These are phyloP conservation scores for Aromia moschata DNA, from an alignment of 2,888 invertebrate genomes.

Conservation along the genomic window DNA sequence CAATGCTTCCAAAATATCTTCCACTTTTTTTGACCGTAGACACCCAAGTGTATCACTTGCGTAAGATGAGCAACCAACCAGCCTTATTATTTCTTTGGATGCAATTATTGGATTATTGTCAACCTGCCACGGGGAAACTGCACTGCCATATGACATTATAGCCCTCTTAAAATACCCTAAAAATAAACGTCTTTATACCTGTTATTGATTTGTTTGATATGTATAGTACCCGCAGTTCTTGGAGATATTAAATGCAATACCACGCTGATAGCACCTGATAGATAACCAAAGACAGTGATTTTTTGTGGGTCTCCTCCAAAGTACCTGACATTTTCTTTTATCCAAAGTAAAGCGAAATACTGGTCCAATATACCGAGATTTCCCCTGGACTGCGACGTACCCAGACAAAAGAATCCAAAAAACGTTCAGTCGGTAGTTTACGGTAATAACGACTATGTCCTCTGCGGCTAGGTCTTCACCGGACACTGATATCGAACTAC, in stretches of 20 bases:
- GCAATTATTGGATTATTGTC: slow-evolving; percentile 61
- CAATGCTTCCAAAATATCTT: slow-evolving; percentile 69
- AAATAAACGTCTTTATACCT: slow-evolving; percentile 26
- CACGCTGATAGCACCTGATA: slow-evolving; percentile 78
- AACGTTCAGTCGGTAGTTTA: slow-evolving; percentile 76
- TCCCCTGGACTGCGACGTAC: slow-evolving; percentile 71
- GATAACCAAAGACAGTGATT: slow-evolving; percentile 86
- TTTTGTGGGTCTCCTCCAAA: slow-evolving; percentile 84
- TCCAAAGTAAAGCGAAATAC: slow-evolving; percentile 80
- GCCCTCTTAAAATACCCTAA: slow-evolving; percentile 72
- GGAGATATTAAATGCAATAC: slow-evolving; percentile 74
- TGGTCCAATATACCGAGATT: slow-evolving; percentile 90
- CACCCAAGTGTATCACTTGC: slow-evolving; percentile 68
- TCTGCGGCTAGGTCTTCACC: slow-evolving; percentile 80
- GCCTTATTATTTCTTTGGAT: slow-evolving; percentile 68
- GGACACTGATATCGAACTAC: slow-evolving; percentile 64
- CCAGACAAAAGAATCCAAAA: slow-evolving; percentile 74
- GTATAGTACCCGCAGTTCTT: slow-evolving; percentile 68
- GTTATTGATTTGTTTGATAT: neutral
- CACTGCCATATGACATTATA: slow-evolving; percentile 74
- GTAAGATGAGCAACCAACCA: slow-evolving; percentile 66
- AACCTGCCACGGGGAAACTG: slow-evolving; percentile 62
- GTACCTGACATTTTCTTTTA: slow-evolving; percentile 76
- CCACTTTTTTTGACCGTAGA: slow-evolving; percentile 68
- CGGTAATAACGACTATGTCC: slow-evolving; percentile 75